phyloP scores from a whole-genome alignment of 2,797 vertebrate species.

The Limosa lapponica region DNA sequence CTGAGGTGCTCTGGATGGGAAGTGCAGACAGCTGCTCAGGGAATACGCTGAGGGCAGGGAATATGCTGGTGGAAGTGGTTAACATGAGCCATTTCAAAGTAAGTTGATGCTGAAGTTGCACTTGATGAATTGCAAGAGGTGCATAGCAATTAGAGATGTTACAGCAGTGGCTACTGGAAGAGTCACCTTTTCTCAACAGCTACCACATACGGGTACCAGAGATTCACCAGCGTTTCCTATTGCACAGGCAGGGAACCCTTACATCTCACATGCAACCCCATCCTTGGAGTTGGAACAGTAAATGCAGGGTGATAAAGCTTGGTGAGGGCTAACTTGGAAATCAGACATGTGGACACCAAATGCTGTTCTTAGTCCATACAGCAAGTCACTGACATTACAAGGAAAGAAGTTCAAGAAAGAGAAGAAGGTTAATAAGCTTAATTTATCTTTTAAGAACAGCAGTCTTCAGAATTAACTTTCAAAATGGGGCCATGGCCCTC shows the following conservation, averaged over 20 bases:
- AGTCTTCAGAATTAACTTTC: background rate
- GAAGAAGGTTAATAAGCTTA: background rate
- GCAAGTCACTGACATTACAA: background rate
- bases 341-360: background rate
- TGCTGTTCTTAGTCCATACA: background rate
- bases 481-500: background rate
- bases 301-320: no score
- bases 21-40: background rate
- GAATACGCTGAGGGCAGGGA: background rate
- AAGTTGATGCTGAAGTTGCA: background rate
- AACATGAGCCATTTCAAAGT: background rate
- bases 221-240: background rate
- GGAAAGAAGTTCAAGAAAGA: background rate
- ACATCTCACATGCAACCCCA: accelerated
- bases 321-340: background rate
- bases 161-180: background rate
- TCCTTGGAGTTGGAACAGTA: background rate
- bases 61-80: background rate
- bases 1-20: background rate
- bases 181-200: background rate
- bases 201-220: background rate
- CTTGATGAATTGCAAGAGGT: background rate
- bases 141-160: background rate
- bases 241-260: background rate
- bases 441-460: background rate